These are phyloP conservation scores for Ectemnius lituratus DNA, from an alignment of 2,888 invertebrate genomes.

Conservation along the genomic window DNA sequence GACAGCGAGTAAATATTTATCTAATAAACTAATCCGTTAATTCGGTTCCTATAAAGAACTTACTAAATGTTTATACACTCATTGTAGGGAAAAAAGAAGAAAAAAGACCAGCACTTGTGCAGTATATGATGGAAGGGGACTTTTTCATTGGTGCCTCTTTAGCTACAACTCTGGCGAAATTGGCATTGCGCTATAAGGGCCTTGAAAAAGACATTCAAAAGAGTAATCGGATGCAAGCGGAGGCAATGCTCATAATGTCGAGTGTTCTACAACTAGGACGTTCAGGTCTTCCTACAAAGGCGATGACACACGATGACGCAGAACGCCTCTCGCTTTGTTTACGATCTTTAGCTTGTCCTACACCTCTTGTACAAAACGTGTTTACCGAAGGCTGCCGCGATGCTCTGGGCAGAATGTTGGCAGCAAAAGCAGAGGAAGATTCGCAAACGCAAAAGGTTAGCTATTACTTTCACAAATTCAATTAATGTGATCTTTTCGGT, in stretches of 20 bases:
- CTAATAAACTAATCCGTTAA: neutral
- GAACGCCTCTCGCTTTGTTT: slow-evolving; percentile 93
- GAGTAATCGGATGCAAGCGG: slow-evolving; percentile 83
- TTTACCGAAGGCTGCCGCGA: slow-evolving; percentile 87
- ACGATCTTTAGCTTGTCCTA: slow-evolving; percentile 85
- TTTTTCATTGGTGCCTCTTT: slow-evolving; percentile 97
- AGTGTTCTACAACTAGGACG: slow-evolving; percentile 90
- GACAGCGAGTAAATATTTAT: slow-evolving; percentile 75
- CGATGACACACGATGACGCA: slow-evolving; percentile 96
- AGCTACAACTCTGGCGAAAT: slow-evolving; percentile 93
- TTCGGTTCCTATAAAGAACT: neutral
- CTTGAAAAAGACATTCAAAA: slow-evolving; percentile 68
- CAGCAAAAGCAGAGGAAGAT: slow-evolving; percentile 87
- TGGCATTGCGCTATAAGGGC: slow-evolving; percentile 83
- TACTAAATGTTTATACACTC: neutral
- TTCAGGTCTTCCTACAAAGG: slow-evolving; percentile 82
- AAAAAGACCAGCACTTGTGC: slow-evolving; percentile 88
- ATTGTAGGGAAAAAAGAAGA: slow-evolving; percentile 80
- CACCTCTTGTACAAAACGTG: slow-evolving; percentile 84
- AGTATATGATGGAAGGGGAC: slow-evolving; percentile 95
- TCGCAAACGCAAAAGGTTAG: slow-evolving; percentile 80
- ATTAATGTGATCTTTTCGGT: neutral
- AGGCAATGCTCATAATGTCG: slow-evolving; percentile 93
- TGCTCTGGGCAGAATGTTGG: slow-evolving; percentile 90
- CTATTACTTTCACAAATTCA: neutral